Percentiles rank a stretch among this genome's conserved stretches.
These are phyloP conservation scores for Drosophila differens DNA, from an alignment of 2,888 invertebrate species.

Conservation along the genomic window DNA sequence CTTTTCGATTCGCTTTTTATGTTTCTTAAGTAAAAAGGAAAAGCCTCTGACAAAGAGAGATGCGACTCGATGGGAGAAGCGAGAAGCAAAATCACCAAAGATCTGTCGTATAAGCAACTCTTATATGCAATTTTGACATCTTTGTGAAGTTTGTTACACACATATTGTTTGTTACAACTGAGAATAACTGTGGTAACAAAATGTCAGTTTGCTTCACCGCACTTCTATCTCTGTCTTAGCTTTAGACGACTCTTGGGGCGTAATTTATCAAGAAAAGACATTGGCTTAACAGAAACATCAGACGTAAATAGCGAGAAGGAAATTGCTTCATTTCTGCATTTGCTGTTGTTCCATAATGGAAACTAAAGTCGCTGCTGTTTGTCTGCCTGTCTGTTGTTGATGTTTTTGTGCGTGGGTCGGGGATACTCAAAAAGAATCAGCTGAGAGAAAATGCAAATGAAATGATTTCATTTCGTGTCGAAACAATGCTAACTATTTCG, in stretches of 20 bases:
- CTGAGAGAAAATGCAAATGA: conserved; percentile 61
- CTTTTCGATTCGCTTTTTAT: background rate
- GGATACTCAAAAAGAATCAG: background rate
- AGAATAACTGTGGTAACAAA: background rate
- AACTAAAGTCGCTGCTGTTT: conserved; percentile 17
- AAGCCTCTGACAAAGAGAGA: background rate
- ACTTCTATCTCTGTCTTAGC: background rate
- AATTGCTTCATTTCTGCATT: conserved; percentile 40
- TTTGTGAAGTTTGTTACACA: background rate
- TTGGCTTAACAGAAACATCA: conserved; percentile 7
- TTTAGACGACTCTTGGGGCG: background rate
- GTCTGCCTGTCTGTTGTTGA: background rate
- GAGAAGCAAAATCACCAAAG: background rate
- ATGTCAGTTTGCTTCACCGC: background rate
- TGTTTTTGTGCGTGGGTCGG: conserved; percentile 1
- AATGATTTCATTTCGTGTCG: conserved; percentile 49
- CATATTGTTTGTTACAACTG: background rate
- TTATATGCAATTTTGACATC: background rate
- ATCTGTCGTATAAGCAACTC: background rate
- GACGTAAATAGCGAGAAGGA: conserved; percentile 16
- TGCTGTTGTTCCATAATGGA: conserved; percentile 3
- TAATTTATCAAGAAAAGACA: conserved; percentile 19
- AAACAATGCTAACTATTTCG: conserved; percentile 39
- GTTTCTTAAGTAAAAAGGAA: background rate
- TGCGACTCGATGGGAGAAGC: background rate